Evolutionary conservation across 2,888 invertebrate species (phyloP).

Genomic region (Napeogenes inachia): DNA sequence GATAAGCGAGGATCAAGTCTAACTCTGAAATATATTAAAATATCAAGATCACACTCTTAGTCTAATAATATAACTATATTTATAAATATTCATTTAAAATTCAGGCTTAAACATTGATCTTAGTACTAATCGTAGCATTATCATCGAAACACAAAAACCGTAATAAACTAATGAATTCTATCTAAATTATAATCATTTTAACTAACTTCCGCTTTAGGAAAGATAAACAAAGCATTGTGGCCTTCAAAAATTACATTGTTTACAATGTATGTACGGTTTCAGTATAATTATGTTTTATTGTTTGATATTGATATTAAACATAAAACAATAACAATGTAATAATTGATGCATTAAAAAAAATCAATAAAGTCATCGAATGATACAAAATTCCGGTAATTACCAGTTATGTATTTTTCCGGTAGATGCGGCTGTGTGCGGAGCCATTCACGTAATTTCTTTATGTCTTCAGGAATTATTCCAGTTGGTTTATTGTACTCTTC

Average conservation of each 20-base stretch:
- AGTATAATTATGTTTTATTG: too few species aligned
- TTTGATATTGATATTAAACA: background rate
- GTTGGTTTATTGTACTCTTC: conserved; percentile 80
- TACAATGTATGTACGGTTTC: too few species aligned
- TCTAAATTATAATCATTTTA: too few species aligned
- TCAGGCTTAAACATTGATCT: too few species aligned
- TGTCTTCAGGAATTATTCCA: conserved; percentile 78
- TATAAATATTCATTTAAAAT: too few species aligned
- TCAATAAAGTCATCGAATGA: background rate
- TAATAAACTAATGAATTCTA: too few species aligned
- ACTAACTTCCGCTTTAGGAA: too few species aligned
- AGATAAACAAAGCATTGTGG: too few species aligned
- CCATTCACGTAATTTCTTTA: conserved; percentile 79
- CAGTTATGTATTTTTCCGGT: conserved; percentile 72
- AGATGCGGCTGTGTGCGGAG: conserved; percentile 81
- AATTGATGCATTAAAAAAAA: background rate
- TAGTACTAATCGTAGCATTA: too few species aligned
- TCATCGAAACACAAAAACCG: too few species aligned
- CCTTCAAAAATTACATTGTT: too few species aligned
- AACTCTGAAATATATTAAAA: conserved; percentile 50
- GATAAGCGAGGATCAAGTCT: conserved; percentile 80
- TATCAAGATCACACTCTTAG: background rate
- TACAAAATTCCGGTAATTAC: conserved; percentile 38
- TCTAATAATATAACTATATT: too few species aligned
- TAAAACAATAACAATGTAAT: background rate